Conservation (phyloP, 2,888 invertebrate species). For the Branchipolynoe longqiensis region DNA sequence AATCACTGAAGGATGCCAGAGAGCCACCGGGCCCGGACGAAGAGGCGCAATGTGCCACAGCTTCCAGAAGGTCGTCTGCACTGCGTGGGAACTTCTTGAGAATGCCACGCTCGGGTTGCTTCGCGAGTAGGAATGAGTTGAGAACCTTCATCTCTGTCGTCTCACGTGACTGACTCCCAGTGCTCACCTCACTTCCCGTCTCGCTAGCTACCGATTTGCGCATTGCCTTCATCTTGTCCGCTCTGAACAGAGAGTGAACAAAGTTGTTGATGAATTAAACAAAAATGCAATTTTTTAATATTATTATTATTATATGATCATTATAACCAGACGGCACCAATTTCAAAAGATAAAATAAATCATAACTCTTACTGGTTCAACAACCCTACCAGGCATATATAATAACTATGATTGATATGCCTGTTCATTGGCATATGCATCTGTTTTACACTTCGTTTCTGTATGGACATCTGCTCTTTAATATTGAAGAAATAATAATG, state of each 20-base stretch:
- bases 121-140: constrained; percentile 60
- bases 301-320: too few relatives aligned
- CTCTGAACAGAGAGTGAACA: too few relatives aligned
- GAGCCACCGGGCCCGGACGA: neutral
- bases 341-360: too few relatives aligned
- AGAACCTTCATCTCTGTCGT: constrained; percentile 62
- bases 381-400: too few relatives aligned
- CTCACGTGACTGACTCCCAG: constrained; percentile 55
- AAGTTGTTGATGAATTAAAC: too few relatives aligned
- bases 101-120: constrained; percentile 77
- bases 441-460: too few relatives aligned
- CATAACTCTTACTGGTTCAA: too few relatives aligned
- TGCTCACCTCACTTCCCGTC: constrained; percentile 63
- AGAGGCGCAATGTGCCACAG: neutral
- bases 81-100: constrained; percentile 72
- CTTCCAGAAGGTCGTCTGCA: constrained; percentile 8
- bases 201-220: constrained; percentile 56
- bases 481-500: too few relatives aligned
- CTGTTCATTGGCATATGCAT: too few relatives aligned
- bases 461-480: too few relatives aligned
- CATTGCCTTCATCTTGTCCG: constrained; percentile 70
- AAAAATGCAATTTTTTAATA: neutral
- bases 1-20: constrained; percentile 5
- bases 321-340: too few relatives aligned
- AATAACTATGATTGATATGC: too few relatives aligned